Percentiles rank a stretch among this genome's conserved stretches.
Evolutionary conservation across 2,888 invertebrate species (phyloP).

Genomic region (Tanypteryx hageni): DNA sequence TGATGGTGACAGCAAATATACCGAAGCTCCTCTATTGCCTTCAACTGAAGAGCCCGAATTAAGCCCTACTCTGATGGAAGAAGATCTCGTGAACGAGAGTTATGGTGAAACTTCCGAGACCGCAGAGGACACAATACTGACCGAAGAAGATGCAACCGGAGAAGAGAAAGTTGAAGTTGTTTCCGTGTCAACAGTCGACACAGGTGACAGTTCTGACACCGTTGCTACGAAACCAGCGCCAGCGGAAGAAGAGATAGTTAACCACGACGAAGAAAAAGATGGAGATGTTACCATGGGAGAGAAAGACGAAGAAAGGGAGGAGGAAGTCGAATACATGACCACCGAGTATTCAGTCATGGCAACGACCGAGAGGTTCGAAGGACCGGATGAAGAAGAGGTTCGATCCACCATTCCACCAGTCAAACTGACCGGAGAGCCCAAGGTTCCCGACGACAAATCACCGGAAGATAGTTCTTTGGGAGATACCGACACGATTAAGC

Average conservation of each 20-base stretch:
- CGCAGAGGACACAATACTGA: not conserved
- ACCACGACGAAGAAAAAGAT: not conserved
- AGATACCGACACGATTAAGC: conserved; percentile 6
- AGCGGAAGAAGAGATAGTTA: not conserved
- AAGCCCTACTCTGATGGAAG: not conserved
- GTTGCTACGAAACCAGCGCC: not conserved
- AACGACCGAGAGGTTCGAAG: conserved; percentile 58
- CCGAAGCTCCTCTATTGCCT: not conserved
- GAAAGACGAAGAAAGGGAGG: conserved; percentile 9
- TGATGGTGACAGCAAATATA: not conserved
- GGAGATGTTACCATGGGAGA: not conserved
- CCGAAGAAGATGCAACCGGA: not conserved
- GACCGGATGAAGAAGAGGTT: not conserved
- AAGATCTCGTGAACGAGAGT: not conserved
- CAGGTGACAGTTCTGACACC: not conserved
- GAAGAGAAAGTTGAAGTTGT: not conserved
- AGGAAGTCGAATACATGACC: conserved; percentile 66
- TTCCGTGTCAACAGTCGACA: not conserved
- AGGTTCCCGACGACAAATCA: not conserved
- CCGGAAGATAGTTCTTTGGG: conserved; percentile 21
- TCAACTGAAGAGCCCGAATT: not conserved
- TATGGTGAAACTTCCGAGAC: not conserved
- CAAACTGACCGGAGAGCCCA: not conserved
- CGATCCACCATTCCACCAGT: not conserved
- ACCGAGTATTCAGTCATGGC: conserved; percentile 64